These are phyloP conservation scores for Lanistes nyassanus DNA, from an alignment of 1,140 invertebrate genomes.

Conservation along the genomic window DNA sequence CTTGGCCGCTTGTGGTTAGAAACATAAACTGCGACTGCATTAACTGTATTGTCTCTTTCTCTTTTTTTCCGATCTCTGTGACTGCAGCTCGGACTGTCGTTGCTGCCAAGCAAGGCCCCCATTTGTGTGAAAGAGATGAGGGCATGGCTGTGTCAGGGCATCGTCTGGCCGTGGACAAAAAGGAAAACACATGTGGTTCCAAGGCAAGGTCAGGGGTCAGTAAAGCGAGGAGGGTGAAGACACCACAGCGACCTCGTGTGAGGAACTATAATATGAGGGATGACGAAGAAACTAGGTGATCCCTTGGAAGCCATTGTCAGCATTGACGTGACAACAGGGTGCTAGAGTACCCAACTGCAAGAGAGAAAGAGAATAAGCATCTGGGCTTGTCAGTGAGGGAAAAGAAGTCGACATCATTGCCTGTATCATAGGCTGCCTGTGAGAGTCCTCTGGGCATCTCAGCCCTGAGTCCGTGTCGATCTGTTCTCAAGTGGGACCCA, in stretches of 20 bases:
- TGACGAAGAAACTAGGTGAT: conserved; percentile 22
- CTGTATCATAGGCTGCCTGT: no score
- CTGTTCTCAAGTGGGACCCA: no score
- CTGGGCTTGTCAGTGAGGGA: no score
- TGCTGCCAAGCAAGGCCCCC: background rate
- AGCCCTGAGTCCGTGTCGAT: no score
- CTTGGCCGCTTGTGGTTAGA: no score
- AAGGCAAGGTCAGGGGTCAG: conserved; percentile 21
- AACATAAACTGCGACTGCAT: no score
- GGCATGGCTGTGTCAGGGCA: conserved; percentile 27
- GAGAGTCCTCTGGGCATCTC: no score
- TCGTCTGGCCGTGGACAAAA: conserved; percentile 23
- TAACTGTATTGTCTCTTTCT: background rate
- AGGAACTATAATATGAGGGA: conserved; percentile 54
- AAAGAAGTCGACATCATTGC: no score
- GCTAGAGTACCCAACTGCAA: no score
- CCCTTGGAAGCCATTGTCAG: background rate
- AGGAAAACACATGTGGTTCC: conserved; percentile 25
- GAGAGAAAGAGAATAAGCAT: no score
- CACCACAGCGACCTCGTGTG: conserved; percentile 31
- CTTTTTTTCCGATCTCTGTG: no score
- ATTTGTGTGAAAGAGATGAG: conserved; percentile 1
- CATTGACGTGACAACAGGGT: no score
- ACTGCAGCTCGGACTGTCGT: background rate
- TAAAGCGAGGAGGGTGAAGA: conserved; percentile 38